These are phyloP conservation scores for Diogma glabrata DNA, from an alignment of 2,888 invertebrate genomes.

Conservation along the genomic window DNA sequence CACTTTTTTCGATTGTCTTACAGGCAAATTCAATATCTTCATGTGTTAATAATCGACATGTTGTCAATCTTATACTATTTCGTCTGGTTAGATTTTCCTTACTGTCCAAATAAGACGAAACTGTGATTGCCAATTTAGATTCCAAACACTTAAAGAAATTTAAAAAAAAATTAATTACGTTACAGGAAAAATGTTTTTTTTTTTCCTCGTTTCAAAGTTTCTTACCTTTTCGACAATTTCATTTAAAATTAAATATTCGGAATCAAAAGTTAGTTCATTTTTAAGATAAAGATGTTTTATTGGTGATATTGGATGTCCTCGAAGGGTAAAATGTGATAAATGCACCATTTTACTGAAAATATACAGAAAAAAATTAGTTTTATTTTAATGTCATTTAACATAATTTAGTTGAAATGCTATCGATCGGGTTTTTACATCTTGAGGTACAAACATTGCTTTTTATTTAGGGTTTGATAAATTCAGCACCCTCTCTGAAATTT, in stretches of 20 bases:
- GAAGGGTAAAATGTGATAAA: constrained; percentile 40
- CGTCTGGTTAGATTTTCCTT: constrained; percentile 52
- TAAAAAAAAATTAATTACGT: constrained; percentile 6
- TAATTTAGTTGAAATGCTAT: not conserved
- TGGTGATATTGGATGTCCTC: constrained; percentile 55
- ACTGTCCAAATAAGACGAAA: constrained; percentile 55
- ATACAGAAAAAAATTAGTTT: constrained; percentile 3
- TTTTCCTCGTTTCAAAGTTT: too few relatives aligned
- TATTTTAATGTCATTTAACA: not conserved
- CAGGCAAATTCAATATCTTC: constrained; percentile 45
- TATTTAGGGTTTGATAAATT: too few relatives aligned
- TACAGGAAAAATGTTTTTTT: too few relatives aligned
- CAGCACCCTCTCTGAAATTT: too few relatives aligned
- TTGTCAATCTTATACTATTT: constrained; percentile 61
- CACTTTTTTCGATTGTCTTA: constrained; percentile 32
- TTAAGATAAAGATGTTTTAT: constrained; percentile 61
- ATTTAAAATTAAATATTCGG: constrained; percentile 44
- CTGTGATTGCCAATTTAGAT: constrained; percentile 55
- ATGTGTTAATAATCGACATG: constrained; percentile 50
- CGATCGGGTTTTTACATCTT: too few relatives aligned
- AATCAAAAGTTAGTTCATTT: constrained; percentile 36
- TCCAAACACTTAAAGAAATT: constrained; percentile 41
- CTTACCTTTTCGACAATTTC: constrained; percentile 46
- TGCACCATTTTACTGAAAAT: constrained; percentile 36
- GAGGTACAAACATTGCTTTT: too few relatives aligned